phyloP scores from a whole-genome alignment of 2,797 vertebrate genomes.

The Diceros bicornis region DNA sequence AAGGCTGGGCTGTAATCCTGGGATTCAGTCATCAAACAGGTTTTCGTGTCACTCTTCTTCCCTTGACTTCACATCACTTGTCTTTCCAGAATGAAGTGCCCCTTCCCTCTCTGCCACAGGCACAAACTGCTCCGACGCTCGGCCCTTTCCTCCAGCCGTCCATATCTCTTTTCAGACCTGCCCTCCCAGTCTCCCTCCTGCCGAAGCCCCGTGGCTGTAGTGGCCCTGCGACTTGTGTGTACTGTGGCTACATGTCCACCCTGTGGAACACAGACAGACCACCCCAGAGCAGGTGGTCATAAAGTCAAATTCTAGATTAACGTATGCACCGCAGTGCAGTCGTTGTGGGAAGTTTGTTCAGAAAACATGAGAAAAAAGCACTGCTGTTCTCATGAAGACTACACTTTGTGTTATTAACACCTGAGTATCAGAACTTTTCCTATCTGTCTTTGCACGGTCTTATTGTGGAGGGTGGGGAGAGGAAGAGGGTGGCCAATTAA shows the following conservation, averaged over 20 bases:
- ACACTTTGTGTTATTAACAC: background rate
- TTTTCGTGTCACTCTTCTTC: background rate
- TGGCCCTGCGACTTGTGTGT: background rate
- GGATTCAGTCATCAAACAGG: background rate
- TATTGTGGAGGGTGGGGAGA: rapidly evolving
- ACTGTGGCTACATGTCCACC: rapidly evolving
- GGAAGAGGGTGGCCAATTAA: too few species aligned
- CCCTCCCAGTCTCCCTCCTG: background rate
- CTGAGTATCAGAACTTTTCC: background rate
- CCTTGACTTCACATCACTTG: background rate
- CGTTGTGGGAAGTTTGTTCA: background rate
- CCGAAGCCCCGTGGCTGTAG: rapidly evolving
- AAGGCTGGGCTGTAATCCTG: background rate
- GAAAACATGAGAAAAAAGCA: background rate
- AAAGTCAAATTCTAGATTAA: background rate
- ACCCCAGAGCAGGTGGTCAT: background rate
- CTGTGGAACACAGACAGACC: background rate
- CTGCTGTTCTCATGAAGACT: background rate
- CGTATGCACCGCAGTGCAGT: rapidly evolving
- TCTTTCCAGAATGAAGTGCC: background rate
- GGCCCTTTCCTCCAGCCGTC: background rate
- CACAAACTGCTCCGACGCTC: too few species aligned
- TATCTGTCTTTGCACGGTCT: rapidly evolving
- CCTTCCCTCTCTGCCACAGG: background rate
- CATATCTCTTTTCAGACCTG: background rate